These are phyloP conservation scores for Blastomussa wellsi DNA, from an alignment of 92 coral and sea anemone genomes.

Conservation along the genomic window DNA sequence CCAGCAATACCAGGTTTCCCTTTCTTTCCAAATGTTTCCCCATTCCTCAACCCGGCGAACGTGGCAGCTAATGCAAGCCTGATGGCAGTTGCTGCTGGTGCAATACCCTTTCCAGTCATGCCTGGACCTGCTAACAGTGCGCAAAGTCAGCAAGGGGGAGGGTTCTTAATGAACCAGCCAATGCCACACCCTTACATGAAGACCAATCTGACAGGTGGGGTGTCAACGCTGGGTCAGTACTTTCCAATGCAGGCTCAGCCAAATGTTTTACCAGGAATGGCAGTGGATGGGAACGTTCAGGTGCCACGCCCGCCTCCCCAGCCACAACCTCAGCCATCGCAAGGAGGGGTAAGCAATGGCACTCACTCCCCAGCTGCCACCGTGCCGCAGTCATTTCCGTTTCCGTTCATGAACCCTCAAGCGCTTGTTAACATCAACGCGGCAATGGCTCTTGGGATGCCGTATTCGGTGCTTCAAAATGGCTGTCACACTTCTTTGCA, in stretches of 20 bases:
- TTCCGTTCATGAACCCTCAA: conserved; percentile 22
- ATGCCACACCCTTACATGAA: background rate
- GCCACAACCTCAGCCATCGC: background rate
- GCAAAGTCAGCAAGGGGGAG: conserved; percentile 14
- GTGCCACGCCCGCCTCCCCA: background rate
- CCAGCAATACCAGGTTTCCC: conserved; percentile 42
- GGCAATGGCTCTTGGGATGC: background rate
- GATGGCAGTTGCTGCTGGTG: background rate
- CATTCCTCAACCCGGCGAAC: conserved; percentile 16
- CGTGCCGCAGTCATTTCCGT: background rate
- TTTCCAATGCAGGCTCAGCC: conserved; percentile 2
- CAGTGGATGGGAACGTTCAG: background rate
- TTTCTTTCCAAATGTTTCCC: conserved; percentile 23
- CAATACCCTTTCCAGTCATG: background rate
- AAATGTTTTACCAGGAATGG: background rate
- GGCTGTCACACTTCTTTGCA: background rate
- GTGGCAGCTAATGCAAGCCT: conserved; percentile 6
- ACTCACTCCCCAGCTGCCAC: conserved; percentile 1
- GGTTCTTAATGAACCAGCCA: background rate
- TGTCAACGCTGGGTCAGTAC: conserved; percentile 3
- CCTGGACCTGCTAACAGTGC: background rate
- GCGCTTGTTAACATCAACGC: background rate
- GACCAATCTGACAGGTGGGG: background rate
- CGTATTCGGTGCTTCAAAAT: background rate
- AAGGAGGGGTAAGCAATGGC: background rate